Evolutionary conservation across 2,113 vertebrate species (phyloP).

Genomic region (Rhipidura dahli): DNA sequence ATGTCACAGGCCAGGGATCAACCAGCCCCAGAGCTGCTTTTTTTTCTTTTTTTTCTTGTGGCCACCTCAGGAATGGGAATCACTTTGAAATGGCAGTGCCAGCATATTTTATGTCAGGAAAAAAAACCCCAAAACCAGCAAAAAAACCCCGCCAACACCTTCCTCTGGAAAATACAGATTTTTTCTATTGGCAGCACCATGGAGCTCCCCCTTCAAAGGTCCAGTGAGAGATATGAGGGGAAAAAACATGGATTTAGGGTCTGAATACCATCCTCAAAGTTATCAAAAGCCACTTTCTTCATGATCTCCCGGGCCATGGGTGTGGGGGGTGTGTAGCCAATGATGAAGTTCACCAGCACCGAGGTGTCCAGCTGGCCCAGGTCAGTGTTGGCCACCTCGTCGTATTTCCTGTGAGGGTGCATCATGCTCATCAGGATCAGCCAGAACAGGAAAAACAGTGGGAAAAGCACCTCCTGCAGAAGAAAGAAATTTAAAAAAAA

Average conservation of each 20-base stretch:
- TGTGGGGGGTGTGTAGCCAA: slow-evolving; percentile 71
- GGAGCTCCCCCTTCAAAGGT: neutral
- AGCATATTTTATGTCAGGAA: neutral
- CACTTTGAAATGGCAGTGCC: neutral
- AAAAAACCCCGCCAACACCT: too few relatives aligned
- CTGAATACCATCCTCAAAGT: slow-evolving; percentile 70
- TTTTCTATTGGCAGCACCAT: accelerated
- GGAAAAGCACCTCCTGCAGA: slow-evolving; percentile 75
- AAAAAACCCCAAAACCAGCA: neutral
- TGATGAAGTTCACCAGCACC: slow-evolving; percentile 47
- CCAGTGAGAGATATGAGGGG: accelerated
- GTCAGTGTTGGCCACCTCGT: slow-evolving; percentile 53
- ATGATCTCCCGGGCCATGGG: slow-evolving; percentile 61
- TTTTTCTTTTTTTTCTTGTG: neutral
- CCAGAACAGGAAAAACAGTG: slow-evolving; percentile 77
- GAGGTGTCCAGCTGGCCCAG: slow-evolving; percentile 64
- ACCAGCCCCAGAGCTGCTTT: neutral
- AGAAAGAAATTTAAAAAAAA: neutral
- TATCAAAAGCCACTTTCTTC: slow-evolving; percentile 69
- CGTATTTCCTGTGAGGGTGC: slow-evolving; percentile 74
- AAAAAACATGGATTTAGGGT: neutral
- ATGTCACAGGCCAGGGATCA: neutral
- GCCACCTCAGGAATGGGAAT: neutral
- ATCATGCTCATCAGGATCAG: slow-evolving; percentile 79
- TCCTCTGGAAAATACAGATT: neutral